Base-by-base conservation (phyloP, 2,797 vertebrate genomes). In the Hippopotamyrus pictus region DNA sequence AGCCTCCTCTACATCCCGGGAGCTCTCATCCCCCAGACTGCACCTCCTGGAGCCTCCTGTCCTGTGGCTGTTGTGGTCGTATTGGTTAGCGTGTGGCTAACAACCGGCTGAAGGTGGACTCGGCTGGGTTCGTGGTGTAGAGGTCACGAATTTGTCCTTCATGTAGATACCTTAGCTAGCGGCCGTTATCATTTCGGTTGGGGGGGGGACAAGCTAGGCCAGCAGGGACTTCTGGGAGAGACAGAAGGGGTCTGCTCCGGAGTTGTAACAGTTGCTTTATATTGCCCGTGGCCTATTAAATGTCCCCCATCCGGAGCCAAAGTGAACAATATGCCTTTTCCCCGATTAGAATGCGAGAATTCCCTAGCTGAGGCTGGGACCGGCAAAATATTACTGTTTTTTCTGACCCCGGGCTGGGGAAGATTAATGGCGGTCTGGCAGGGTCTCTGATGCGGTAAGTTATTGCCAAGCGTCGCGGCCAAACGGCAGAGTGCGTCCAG, bases 371-470 rank as follows among this genome's bases (percentile, higher is more conserved):
- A 29, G 33, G 37, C 53, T 59, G 33, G 79, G 87, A 41, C 86
- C 51, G 57, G 87, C 57, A 41, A 44, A 88, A 90, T 87, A 73
- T 82, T 89, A 54, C 83, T 48, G 83, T 14, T 76, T 88, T 83
- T 83, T 48, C 85, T 85, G 83, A 91, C 88, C 90, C 65, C 57
- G 22, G 76, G 76, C 73, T 7, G 44, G 44, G 86, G 25, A 87
- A 89, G 88, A 91, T 65, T 19, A 92, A 88, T 85, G 86, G 54
- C 62, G n/a, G 76, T 88, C 46, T 91, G 86, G 69, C 88, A 87
- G 85, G 37, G 57, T 76, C 59, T 91, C 37, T n/a, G 37, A 89
- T 54, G 46, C 37, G 7, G 25, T 88, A 53, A 87, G 53, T 89
- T 51, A 86, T 87, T 33, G 29, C 86, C 50, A 73, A 51, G 73